Base-by-base conservation (phyloP, 2,888 invertebrate genomes). In the Resseliella maxima region DNA sequence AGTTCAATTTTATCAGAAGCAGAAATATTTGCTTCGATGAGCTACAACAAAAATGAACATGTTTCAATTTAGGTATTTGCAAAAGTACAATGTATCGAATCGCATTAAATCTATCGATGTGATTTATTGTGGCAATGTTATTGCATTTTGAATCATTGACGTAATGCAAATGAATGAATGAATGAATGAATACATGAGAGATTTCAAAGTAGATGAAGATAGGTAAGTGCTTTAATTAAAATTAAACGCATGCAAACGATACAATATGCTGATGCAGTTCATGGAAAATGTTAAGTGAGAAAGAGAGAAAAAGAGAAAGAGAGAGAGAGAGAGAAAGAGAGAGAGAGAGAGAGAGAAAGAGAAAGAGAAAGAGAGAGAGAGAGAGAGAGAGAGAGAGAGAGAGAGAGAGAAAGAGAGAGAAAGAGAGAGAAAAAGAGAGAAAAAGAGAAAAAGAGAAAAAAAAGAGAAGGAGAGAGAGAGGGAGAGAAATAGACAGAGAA, bases 151-250 rank as follows among this genome's bases (percentile, higher is more conserved):
- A 31, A 2, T 18, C 72, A 35, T 31, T 35, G 72, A 72, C n/a
- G 18, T 31, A 18, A 35, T 35, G 31, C 72, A 72, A 72, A 59
- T n/a, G n/a, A n/a, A n/a, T n/a, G n/a, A n/a, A n/a, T n/a, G n/a
- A n/a, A n/a, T n/a, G n/a, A 72, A 27, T 31, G 31, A 31, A 31
- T 35, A 15, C 72, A n/a, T n/a, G 31, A 72, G 12, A 72, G 31
- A 31, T 59, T 12, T 8, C 50, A 18, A 18, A 3, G 21, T 18
- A 6, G 21, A 21, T 21, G 50, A 50, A 6, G 24, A 24, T 31
- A 72, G 50, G 50, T 59, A 72, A 72, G 31, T 72, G 72, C 31
- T 72, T 72, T 72, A 72, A 72, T 72, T 72, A 72, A 72, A 72
- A 72, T 31, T 72, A 18, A 72, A 72, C 31, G 72, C 41, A 72